Percentiles rank a stretch among this genome's conserved stretches.
Conservation (phyloP, 2,113 vertebrate genomes). For the Felis chaus region DNA sequence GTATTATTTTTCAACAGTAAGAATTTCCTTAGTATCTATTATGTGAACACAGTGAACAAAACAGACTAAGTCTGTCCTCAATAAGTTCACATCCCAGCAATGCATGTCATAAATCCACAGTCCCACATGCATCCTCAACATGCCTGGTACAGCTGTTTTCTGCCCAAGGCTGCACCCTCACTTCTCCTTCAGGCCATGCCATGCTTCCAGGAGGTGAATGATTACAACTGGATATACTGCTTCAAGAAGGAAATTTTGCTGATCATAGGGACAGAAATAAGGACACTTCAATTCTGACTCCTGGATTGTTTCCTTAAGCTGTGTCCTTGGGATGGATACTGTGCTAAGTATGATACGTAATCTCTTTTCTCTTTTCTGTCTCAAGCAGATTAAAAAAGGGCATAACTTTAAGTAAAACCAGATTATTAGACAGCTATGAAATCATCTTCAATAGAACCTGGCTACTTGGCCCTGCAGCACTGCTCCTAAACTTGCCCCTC, state of each 20-base stretch:
- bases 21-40: neutral
- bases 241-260: neutral
- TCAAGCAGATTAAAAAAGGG: conserved; percentile 15
- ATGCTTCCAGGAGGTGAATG: neutral
- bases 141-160: neutral
- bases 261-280: neutral
- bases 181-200: neutral
- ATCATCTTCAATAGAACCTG: conserved; percentile 6
- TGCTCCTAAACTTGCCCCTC: conserved; percentile 27
- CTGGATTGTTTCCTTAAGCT: neutral
- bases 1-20: neutral
- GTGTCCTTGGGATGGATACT: neutral
- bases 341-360: neutral
- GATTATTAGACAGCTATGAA: neutral
- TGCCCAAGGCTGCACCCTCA: neutral
- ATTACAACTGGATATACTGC: neutral
- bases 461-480: neutral
- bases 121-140: neutral
- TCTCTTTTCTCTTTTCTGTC: neutral
- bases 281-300: neutral
- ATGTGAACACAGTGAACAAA: neutral
- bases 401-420: neutral
- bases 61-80: neutral
- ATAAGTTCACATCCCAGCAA: neutral
- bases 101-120: neutral